Evolutionary conservation across 1,140 invertebrate genomes (phyloP), one percentile per base, ranked within the genome.

Genomic region (Portunus trituberculatus): DNA sequence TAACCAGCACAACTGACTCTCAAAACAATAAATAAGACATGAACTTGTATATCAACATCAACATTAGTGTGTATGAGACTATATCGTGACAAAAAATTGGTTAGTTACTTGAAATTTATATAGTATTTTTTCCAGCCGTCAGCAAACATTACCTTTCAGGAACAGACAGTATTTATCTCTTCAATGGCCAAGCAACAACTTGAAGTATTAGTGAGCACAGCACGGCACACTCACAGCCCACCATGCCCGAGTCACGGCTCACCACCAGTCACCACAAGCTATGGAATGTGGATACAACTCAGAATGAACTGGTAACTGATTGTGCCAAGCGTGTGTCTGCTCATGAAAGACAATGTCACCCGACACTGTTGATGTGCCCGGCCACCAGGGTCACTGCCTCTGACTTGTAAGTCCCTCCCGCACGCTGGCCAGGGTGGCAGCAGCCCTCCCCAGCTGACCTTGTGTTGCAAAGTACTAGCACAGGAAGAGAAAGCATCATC

Each of bases 131-230:
- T 89, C 29, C 52, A 95, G 91, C 39, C 88, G 91, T 93, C 94
- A 89, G 95, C 95, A 93, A 91, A 91, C 95, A 95, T 95, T 95
- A 95, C 95, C 95, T 95, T 95, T 95, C 95, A 95, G 87, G 92
- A 95, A 93, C 95, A 95, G 92, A 95, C 95, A 95, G 67, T 29
- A 93, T 59, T 93, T 87, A 92, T 92, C n/a, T n/a, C 67, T n/a
- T 76, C n/a, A 76, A 88, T 92, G 94, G 91, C 94, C 91, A 95
- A 92, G 94, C 94, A 86, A 95, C 48, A 95, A 39, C 48, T 32
- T 88, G 67, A 59, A 92, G 59, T 92, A 83, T 83, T 52, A 89
- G 32, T 20, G 59, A 94, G 45, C 31, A 52, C 28, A 93, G 20
- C n/a, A n/a, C 39, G 39, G 39, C 12, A 28, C 59, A 59, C n/a